Evolutionary conservation across 2,888 invertebrate species (phyloP).

Genomic region (Phalera bucephala): DNA sequence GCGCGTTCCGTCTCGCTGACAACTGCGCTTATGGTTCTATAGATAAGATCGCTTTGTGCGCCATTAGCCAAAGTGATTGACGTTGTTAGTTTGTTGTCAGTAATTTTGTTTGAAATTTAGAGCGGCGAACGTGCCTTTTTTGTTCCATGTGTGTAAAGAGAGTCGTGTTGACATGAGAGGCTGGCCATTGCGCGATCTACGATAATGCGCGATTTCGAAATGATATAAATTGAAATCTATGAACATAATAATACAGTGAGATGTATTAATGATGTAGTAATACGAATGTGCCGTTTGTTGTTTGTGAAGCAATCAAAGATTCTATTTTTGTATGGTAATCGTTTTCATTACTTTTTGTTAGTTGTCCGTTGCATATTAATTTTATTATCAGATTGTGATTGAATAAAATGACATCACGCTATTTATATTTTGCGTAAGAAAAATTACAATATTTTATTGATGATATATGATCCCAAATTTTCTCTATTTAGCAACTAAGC

Average conservation of each 20-base stretch:
- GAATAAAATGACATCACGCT: no score
- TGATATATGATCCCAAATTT: no score
- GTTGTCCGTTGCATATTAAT: no score
- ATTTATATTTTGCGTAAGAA: no score
- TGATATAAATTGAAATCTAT: conserved; percentile 23
- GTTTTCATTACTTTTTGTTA: no score
- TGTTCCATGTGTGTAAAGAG: conserved; percentile 44
- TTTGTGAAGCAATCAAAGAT: no score
- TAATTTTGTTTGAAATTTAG: conserved; percentile 80
- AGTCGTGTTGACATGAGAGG: conserved; percentile 57
- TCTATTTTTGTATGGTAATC: no score
- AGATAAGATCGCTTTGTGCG: conserved; percentile 71
- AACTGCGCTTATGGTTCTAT: conserved; percentile 66
- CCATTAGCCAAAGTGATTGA: conserved; percentile 81
- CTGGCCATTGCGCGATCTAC: conserved; percentile 44
- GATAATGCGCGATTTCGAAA: conserved; percentile 30
- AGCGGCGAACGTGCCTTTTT: conserved; percentile 54
- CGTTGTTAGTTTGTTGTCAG: conserved; percentile 77
- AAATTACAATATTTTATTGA: no score
- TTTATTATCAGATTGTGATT: no score
- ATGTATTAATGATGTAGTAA: conserved; percentile 30
- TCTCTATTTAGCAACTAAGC: no score
- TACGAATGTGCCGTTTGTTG: conserved; percentile 27
- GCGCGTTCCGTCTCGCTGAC: conserved; percentile 62
- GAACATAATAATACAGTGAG: conserved; percentile 23